Evolutionary conservation across 2,113 vertebrate genomes (phyloP).

Genomic region (Nothocercus julius): DNA sequence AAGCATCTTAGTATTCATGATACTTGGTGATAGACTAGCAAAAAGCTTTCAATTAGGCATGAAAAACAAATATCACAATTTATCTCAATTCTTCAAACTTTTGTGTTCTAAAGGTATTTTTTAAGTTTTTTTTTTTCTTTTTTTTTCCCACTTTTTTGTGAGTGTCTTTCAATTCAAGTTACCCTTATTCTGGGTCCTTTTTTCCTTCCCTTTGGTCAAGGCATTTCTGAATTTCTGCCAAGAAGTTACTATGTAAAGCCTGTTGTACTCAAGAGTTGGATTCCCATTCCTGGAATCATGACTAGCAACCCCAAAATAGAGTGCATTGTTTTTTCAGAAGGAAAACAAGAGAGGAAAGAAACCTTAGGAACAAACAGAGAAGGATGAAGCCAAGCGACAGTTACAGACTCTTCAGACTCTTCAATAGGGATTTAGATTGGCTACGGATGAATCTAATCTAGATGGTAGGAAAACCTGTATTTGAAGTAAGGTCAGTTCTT

Average conservation of each 20-base stretch:
- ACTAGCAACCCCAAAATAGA: slow-evolving; percentile 76
- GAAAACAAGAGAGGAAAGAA: slow-evolving; percentile 71
- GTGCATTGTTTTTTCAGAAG: slow-evolving; percentile 71
- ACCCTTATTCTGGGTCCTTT: slow-evolving; percentile 64
- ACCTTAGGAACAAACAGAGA: slow-evolving; percentile 68
- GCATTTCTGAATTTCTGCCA: slow-evolving; percentile 76
- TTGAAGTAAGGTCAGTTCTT: neutral
- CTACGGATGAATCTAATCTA: slow-evolving; percentile 20
- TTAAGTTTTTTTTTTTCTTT: neutral
- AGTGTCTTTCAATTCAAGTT: slow-evolving; percentile 49
- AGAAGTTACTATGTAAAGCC: slow-evolving; percentile 74
- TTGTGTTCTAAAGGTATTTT: slow-evolving; percentile 33
- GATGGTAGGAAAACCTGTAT: neutral
- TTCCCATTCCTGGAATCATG: slow-evolving; percentile 75
- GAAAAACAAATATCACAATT: slow-evolving; percentile 65
- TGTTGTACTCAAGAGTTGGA: slow-evolving; percentile 72
- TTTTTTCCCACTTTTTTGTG: neutral
- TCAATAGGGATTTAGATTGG: slow-evolving; percentile 34
- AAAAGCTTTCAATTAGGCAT: slow-evolving; percentile 58
- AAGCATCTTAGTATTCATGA: slow-evolving; percentile 70
- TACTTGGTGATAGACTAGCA: slow-evolving; percentile 59
- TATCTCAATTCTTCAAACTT: slow-evolving; percentile 61
- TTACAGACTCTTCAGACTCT: slow-evolving; percentile 59
- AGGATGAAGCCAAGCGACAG: slow-evolving; percentile 63
- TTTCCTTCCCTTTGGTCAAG: slow-evolving; percentile 65